Conservation (phyloP, 1,140 invertebrate species). For the Bombus breviceps region DNA sequence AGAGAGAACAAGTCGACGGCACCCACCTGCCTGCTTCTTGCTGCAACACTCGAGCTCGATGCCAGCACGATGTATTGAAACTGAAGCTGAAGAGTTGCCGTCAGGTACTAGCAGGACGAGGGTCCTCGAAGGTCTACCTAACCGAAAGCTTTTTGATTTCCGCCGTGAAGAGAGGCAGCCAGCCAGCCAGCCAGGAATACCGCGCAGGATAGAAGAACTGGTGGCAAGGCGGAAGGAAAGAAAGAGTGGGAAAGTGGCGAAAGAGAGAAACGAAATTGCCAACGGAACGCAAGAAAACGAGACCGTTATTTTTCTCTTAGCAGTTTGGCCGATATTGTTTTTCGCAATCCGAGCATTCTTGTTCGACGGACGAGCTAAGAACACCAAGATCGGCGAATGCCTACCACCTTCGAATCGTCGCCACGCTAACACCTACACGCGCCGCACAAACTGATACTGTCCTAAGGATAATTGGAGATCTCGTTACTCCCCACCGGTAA, state of each 20-base stretch:
- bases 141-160: slow-evolving; percentile 59
- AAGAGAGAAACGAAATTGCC: background rate
- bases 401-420: slow-evolving; percentile 15
- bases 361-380: slow-evolving; percentile 34
- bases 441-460: slow-evolving; percentile 54
- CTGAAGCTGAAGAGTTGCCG: slow-evolving; percentile 54
- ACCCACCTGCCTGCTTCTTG: slow-evolving; percentile 59
- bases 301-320: slow-evolving; percentile 36
- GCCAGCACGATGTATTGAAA: slow-evolving; percentile 61
- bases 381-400: background rate
- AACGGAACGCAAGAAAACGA: slow-evolving; percentile 10
- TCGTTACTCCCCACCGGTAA: slow-evolving; percentile 69
- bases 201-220: slow-evolving; percentile 4
- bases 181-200: slow-evolving; percentile 21
- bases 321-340: slow-evolving; percentile 32
- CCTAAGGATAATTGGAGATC: slow-evolving; percentile 74
- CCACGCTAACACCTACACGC: slow-evolving; percentile 37
- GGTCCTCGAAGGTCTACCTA: slow-evolving; percentile 55
- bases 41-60: slow-evolving; percentile 58
- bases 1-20: slow-evolving; percentile 36
- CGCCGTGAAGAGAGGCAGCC: slow-evolving; percentile 24
- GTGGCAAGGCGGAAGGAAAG: background rate
- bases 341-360: slow-evolving; percentile 29
- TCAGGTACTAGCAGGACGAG: slow-evolving; percentile 53
- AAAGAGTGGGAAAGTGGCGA: background rate